Base-by-base conservation (phyloP, 1,140 invertebrate genomes). In the Brachionus asplanchnoidis region DNA sequence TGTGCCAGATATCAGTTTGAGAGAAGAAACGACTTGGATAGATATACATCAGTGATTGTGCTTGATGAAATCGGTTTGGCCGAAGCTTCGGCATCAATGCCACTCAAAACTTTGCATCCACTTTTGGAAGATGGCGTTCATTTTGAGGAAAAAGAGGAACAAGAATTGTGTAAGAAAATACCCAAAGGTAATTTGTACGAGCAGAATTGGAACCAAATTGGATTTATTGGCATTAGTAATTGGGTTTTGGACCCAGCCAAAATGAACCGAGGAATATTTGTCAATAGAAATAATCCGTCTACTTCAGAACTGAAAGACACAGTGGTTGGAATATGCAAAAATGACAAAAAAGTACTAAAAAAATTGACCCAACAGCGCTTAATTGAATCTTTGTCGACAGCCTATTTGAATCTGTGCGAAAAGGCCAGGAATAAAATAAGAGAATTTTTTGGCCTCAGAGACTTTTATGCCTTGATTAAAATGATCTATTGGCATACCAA, bases 361-460 rank as follows among this genome's bases (percentile, higher is more conserved):
- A 75, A 75, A 53, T 86, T 88, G 12, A 42, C 85, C 20, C 53
- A 84, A 0, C 20, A 77, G 14, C 0, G 26, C 5, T 68, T 88
- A 3, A 73, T 77, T 11, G 68, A 65, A 42, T 65, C 86, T 0
- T 56, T 89, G 78, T 87, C 88, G 9, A 75, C 82, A 36, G 86
- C 87, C 1, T 89, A 89, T 70, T 68, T 87, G 23, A 42, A 85
- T 32, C 68, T 89, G 11, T 88, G 87, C 82, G 50, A 86, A 82
- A 84, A 86, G 42, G 85, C 86, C n/a, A 46, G 17, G 6, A 50
- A 40, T 42, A 85, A 85, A n/a, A 86, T 82, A 73, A 86, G 88
- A 78, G 89, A 89, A 85, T 89, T 89, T 84, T 89, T 88, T 86
- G 89, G 89, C 60, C 85, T 89, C 9, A 85, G 89, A 85, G 89